Evolutionary conservation across 2,797 vertebrate species (phyloP).

Genomic region (Arctocebus calabarensis): DNA sequence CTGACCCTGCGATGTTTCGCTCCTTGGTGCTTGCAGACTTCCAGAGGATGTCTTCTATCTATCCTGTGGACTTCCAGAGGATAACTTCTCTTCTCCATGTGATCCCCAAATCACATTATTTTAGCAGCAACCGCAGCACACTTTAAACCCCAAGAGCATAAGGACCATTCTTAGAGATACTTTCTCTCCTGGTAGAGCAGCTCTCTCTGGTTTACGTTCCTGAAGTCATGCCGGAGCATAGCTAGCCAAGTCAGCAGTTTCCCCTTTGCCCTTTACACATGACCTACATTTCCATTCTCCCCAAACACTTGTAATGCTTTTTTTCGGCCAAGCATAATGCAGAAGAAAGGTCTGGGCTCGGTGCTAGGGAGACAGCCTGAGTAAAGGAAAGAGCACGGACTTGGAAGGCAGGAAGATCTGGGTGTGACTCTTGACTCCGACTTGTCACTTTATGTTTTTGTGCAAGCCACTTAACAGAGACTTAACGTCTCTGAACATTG

Average conservation of each 20-base stretch:
- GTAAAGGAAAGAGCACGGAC: neutral
- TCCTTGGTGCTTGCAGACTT: neutral
- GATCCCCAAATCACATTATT: neutral
- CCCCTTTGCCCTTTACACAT: neutral
- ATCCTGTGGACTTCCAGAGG: neutral
- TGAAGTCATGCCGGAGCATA: neutral
- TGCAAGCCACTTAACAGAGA: conserved; percentile 11
- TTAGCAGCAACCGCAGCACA: neutral
- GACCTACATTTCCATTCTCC: neutral
- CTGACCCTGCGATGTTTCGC: neutral
- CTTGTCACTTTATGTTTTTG: neutral
- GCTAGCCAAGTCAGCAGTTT: neutral
- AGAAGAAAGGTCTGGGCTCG: neutral
- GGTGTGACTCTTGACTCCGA: neutral
- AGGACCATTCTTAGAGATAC: neutral
- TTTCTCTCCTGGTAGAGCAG: neutral
- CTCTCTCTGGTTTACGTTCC: neutral
- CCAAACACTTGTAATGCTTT: neutral
- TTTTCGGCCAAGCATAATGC: neutral
- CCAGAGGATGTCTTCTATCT: neutral
- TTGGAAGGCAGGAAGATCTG: neutral
- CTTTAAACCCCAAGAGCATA: neutral
- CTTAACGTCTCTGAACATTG: neutral
- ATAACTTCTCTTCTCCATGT: neutral
- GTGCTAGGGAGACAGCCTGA: neutral